Percentiles rank a stretch among this genome's conserved stretches.
Evolutionary conservation across 64 coral and sea anemone genomes (phyloP).

Genomic region (Montipora sp.): DNA sequence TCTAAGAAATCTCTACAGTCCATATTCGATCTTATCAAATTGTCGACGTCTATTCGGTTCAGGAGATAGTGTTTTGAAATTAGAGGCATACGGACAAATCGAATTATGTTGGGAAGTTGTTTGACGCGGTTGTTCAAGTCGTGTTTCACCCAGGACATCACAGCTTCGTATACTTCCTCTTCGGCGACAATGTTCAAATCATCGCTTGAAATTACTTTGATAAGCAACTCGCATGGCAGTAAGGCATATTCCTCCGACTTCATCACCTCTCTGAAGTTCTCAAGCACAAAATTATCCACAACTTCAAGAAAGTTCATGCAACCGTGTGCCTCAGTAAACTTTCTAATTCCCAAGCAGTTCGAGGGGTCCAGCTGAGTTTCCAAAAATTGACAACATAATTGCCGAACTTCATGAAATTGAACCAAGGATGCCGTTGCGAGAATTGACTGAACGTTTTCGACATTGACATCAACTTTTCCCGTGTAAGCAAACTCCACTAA

Average conservation of each 20-base stretch:
- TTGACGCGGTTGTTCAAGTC: slow-evolving; percentile 80
- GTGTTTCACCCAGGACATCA: slow-evolving; percentile 94
- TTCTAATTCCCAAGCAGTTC: slow-evolving; percentile 97
- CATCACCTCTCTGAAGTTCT: slow-evolving; percentile 93
- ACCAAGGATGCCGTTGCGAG: slow-evolving; percentile 85
- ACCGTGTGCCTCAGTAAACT: slow-evolving; percentile 94
- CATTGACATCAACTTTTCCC: slow-evolving; percentile 86
- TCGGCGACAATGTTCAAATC: slow-evolving; percentile 86
- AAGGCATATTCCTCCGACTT: slow-evolving; percentile 98
- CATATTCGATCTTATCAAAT: slow-evolving; percentile 89
- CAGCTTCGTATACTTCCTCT: slow-evolving; percentile 98
- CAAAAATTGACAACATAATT: slow-evolving; percentile 97
- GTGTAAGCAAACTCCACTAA: slow-evolving; percentile 98
- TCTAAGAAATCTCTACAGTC: slow-evolving; percentile 93
- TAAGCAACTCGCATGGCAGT: slow-evolving; percentile 85
- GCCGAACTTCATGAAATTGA: slow-evolving; percentile 96
- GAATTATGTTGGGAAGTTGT: slow-evolving; percentile 75
- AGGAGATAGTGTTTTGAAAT: slow-evolving; percentile 95
- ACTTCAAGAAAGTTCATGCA: slow-evolving; percentile 85
- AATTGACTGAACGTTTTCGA: slow-evolving; percentile 91
- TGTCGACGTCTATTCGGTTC: slow-evolving; percentile 84
- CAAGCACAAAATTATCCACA: slow-evolving; percentile 92
- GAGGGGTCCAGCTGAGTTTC: slow-evolving; percentile 95
- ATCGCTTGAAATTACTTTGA: slow-evolving; percentile 97
- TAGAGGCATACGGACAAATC: slow-evolving; percentile 88